Base-by-base conservation (phyloP, 2,888 invertebrate genomes). In the Hypselothyrea guttata region DNA sequence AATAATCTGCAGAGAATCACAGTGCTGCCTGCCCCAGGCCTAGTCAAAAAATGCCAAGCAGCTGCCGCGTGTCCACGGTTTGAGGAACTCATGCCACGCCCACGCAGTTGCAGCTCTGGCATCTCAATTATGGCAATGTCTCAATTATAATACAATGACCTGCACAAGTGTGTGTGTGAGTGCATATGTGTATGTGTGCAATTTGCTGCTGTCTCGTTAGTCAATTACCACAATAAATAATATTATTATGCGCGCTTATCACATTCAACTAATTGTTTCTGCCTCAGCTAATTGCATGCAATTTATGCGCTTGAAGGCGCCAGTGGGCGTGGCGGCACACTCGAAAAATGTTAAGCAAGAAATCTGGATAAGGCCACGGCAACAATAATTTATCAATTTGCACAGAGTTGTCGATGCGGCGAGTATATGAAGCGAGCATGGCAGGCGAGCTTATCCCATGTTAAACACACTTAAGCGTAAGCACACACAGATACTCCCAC, bases 331-430 rank as follows among this genome's bases (percentile, higher is more conserved):
- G 27, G 4, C 40, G 4, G 11, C 9, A 1, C 5, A 12, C 11
- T 16, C 16, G 35, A 11, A 31, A 18, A 9, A 28, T 7, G 7
- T n/a, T 7, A 35, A 12, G 9, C 8, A 18, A 18, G 7, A 16
- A 13, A 33, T 22, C 8, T 8, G 13, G 12, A 8, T 7, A 18
- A 16, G 22, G 15, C 13, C 12, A 33, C 33, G 15, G 30, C 40
- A 42, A 55, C 63, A 65, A 83, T 79, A 84, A 85, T 85, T 81
- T 81, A 86, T 86, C 86, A 81, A 85, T 85, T 85, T 79, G 65
- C 60, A 2, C 18, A 16, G 35, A 47, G 57, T 41, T 46, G 7
- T 45, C 40, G 42, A 51, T 67, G 73, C 38, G 28, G 64, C 22
- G 30, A 56, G 69, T 69, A 75, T 85, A 81, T 85, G 79, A 85